Percentiles rank a stretch among this genome's conserved stretches.
phyloP scores from a whole-genome alignment of 2,797 vertebrate genomes.

The Acanthurus tractus region DNA sequence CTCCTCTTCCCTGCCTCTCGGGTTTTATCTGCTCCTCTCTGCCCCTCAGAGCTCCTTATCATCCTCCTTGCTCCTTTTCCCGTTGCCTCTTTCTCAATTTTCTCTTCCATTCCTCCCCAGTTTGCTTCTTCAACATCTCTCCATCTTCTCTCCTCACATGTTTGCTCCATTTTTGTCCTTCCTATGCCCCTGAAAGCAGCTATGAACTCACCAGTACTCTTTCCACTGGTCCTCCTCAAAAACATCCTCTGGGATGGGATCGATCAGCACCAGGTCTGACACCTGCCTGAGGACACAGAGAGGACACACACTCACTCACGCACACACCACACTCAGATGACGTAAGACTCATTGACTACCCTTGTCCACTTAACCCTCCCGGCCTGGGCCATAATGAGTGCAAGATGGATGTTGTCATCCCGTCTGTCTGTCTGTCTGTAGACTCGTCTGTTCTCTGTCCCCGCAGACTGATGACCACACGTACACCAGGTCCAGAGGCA shows the following conservation, averaged over 20 bases:
- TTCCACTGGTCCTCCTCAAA: constrained; percentile 86
- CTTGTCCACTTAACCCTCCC: constrained; percentile 55
- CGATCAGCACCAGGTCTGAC: constrained; percentile 88
- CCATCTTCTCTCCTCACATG: constrained; percentile 6
- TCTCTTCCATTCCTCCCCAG: constrained; percentile 7
- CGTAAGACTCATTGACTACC: constrained; percentile 49
- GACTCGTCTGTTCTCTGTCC: constrained; percentile 38
- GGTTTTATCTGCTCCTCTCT: constrained; percentile 57
- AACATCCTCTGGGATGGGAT: constrained; percentile 87
- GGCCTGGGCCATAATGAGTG: constrained; percentile 51
- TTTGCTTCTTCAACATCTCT: constrained; percentile 32
- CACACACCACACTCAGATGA: constrained; percentile 47
- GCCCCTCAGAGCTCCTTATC: constrained; percentile 45
- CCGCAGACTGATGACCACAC: constrained; percentile 62
- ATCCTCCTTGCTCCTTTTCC: constrained; percentile 26
- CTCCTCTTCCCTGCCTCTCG: constrained; percentile 28
- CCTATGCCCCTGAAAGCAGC: constrained; percentile 22
- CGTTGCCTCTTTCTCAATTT: constrained; percentile 25
- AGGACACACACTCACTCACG: constrained; percentile 45
- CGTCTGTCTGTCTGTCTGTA: constrained; percentile 12
- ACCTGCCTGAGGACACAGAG: constrained; percentile 84
- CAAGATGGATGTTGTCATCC: constrained; percentile 53
- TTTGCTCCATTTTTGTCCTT: constrained; percentile 13
- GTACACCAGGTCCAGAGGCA: constrained; percentile 40
- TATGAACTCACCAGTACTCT: constrained; percentile 86